These are phyloP conservation scores for Bombus picipes DNA, from an alignment of 1,140 invertebrate species.

Conservation along the genomic window DNA sequence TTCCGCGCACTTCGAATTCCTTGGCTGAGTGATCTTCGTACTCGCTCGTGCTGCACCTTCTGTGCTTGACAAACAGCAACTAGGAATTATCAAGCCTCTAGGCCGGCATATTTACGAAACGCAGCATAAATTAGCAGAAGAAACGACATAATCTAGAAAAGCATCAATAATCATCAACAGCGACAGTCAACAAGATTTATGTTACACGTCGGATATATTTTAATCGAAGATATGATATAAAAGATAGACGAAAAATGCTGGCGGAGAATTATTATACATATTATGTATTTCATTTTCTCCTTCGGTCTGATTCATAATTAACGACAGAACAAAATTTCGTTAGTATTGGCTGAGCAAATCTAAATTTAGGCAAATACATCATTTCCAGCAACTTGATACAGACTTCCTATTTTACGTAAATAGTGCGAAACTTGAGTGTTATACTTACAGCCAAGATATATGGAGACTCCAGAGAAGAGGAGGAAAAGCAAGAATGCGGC, in stretches of 20 bases:
- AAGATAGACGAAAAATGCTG: not conserved
- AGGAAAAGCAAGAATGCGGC: constrained; percentile 91
- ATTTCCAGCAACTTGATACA: no score
- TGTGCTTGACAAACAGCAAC: not conserved
- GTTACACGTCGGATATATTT: not conserved
- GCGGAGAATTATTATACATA: not conserved
- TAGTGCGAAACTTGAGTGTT: not conserved
- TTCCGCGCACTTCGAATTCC: not conserved
- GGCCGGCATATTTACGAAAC: not conserved
- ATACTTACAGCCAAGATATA: constrained; percentile 94
- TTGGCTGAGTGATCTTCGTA: not conserved
- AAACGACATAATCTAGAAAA: not conserved
- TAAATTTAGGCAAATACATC: no score
- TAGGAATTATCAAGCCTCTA: not conserved
- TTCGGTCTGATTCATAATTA: not conserved
- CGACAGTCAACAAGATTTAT: not conserved
- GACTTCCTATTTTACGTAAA: no score
- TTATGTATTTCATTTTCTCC: not conserved
- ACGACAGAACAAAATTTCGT: not conserved
- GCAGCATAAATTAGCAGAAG: not conserved
- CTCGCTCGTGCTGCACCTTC: no score
- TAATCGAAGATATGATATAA: not conserved
- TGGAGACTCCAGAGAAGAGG: constrained; percentile 90
- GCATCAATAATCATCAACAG: not conserved
- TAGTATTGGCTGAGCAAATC: no score